These are phyloP conservation scores for Candoia aspera DNA, from an alignment of 2,113 vertebrate genomes.

Conservation along the genomic window DNA sequence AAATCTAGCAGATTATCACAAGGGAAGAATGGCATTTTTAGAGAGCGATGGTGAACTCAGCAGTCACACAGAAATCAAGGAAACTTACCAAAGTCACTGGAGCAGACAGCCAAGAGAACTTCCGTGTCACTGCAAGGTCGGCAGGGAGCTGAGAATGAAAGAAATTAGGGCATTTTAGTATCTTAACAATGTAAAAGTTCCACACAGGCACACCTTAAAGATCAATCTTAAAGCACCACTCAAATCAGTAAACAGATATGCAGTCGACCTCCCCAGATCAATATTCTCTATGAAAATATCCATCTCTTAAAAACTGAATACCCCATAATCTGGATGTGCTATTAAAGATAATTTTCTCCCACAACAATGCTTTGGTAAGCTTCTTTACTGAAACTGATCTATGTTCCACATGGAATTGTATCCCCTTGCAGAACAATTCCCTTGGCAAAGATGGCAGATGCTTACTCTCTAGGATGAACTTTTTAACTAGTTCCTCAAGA, in stretches of 20 bases:
- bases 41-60: background rate
- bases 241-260: background rate
- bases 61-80: accelerated
- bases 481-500: background rate
- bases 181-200: background rate
- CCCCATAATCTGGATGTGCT: background rate
- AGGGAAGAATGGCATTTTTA: background rate
- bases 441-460: background rate
- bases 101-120: slow-evolving; percentile 91
- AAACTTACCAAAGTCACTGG: slow-evolving; percentile 93
- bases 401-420: background rate
- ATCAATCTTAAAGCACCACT: accelerated
- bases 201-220: background rate
- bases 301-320: background rate
- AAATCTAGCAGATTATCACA: background rate
- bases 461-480: background rate
- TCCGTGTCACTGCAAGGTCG: slow-evolving; percentile 91
- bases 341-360: background rate
- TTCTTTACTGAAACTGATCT: too few species aligned
- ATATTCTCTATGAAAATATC: background rate
- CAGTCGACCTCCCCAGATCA: background rate
- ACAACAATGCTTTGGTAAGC: background rate
- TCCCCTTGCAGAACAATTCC: background rate
- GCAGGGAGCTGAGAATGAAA: slow-evolving; percentile 81
- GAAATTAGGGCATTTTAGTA: slow-evolving; percentile 29